Conservation (phyloP, 2,888 invertebrate genomes). For the Cremastinae sp. region DNA sequence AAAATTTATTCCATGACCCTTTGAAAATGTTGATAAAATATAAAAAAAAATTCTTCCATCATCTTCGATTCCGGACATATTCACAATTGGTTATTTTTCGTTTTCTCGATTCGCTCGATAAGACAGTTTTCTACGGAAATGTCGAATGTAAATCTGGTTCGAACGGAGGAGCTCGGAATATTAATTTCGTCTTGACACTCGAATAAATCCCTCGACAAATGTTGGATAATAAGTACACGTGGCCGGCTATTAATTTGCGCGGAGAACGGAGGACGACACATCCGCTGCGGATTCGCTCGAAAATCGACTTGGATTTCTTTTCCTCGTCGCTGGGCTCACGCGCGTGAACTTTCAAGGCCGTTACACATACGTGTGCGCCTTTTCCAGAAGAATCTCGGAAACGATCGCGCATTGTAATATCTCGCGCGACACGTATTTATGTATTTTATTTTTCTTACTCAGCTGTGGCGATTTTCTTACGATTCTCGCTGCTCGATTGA, state of each 20-base stretch:
- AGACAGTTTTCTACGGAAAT: slow-evolving; percentile 6
- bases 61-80: too few species aligned
- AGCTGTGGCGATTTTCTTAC: too few species aligned
- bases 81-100: too few species aligned
- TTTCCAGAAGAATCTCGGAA: too few species aligned
- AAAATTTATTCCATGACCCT: too few species aligned
- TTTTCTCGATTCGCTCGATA: not conserved
- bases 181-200: slow-evolving; percentile 41
- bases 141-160: slow-evolving; percentile 8
- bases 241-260: not conserved
- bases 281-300: not conserved
- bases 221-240: slow-evolving; percentile 40
- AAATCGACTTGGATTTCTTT: slow-evolving; percentile 6
- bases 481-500: too few species aligned
- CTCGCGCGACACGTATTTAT: too few species aligned
- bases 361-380: not conserved
- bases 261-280: not conserved
- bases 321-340: not conserved
- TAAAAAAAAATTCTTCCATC: too few species aligned
- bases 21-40: too few species aligned
- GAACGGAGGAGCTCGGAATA: slow-evolving; percentile 20
- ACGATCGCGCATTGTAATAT: too few species aligned
- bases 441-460: too few species aligned
- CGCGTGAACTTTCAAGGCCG: not conserved
- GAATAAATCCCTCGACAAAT: slow-evolving; percentile 50